These are phyloP conservation scores for Balaeniceps rex DNA, from an alignment of 2,113 vertebrate genomes.

Conservation along the genomic window DNA sequence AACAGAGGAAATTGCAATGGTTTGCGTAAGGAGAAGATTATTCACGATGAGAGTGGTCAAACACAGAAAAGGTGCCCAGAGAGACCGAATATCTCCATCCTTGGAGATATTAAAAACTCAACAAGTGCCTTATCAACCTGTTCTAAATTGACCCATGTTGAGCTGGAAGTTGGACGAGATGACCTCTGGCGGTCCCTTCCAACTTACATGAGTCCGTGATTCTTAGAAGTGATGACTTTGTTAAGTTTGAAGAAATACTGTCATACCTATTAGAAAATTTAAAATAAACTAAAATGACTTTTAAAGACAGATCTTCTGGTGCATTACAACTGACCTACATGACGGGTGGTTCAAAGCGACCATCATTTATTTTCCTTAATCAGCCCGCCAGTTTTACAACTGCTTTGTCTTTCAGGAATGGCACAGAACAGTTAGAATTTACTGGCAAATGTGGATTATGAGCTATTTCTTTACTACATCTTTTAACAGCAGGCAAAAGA, in stretches of 20 bases:
- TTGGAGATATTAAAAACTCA: background rate
- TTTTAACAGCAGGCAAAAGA: background rate
- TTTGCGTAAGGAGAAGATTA: background rate
- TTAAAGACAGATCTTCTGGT: background rate
- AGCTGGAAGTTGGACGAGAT: background rate
- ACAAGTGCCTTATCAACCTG: background rate
- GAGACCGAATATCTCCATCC: background rate
- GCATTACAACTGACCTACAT: background rate
- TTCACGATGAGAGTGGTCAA: background rate
- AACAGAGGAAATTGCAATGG: accelerated
- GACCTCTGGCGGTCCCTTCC: background rate
- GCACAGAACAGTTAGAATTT: background rate
- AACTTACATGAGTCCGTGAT: background rate
- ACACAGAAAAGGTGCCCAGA: background rate
- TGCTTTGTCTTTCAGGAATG: background rate
- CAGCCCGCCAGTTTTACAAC: background rate
- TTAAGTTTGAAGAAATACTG: background rate
- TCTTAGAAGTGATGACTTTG: background rate
- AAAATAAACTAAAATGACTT: background rate
- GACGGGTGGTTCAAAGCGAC: background rate
- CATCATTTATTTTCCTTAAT: background rate
- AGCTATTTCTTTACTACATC: background rate
- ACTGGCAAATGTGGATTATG: background rate
- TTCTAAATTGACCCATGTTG: background rate
- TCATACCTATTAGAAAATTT: background rate